These are phyloP conservation scores for Argentina silus DNA, from an alignment of 2,797 vertebrate species.

Conservation along the genomic window DNA sequence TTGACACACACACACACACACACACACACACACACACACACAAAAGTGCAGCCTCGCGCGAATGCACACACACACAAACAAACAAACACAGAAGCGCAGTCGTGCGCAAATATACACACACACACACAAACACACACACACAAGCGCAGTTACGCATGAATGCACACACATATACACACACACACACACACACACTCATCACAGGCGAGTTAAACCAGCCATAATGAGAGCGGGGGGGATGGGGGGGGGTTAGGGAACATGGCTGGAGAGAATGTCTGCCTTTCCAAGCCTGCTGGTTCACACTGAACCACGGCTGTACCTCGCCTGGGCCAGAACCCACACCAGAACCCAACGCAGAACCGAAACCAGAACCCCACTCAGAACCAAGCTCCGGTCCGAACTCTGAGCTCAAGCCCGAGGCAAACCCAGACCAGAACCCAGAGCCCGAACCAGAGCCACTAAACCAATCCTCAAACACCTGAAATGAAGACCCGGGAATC, in stretches of 20 bases:
- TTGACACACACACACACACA: no score
- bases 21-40: no score
- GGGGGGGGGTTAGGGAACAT: constrained; percentile 36
- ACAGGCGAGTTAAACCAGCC: neutral
- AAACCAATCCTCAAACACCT: constrained; percentile 76
- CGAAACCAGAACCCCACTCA: constrained; percentile 53
- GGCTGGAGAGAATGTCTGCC: constrained; percentile 54
- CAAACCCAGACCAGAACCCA: constrained; percentile 37
- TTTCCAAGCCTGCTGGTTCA: constrained; percentile 52
- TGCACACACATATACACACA: neutral
- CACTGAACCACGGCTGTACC: constrained; percentile 62
- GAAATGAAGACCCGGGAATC: constrained; percentile 58
- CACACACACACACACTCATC: neutral
- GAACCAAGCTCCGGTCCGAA: constrained; percentile 49
- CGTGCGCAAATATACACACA: neutral
- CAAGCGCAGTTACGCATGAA: neutral
- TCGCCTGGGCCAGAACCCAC: constrained; percentile 67
- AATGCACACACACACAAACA: constrained; percentile 1
- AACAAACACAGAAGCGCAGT: neutral
- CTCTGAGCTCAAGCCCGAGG: constrained; percentile 58
- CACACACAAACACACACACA: constrained; percentile 5
- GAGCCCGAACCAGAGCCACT: constrained; percentile 68
- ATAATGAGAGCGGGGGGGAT: neutral
- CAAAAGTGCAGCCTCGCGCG: no score
- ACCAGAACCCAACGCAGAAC: constrained; percentile 56